A percentile compares a stretch with the other conserved stretches of the same genome.
These are phyloP conservation scores for Idaea aversata DNA, from an alignment of 2,888 invertebrate species.

Conservation along the genomic window DNA sequence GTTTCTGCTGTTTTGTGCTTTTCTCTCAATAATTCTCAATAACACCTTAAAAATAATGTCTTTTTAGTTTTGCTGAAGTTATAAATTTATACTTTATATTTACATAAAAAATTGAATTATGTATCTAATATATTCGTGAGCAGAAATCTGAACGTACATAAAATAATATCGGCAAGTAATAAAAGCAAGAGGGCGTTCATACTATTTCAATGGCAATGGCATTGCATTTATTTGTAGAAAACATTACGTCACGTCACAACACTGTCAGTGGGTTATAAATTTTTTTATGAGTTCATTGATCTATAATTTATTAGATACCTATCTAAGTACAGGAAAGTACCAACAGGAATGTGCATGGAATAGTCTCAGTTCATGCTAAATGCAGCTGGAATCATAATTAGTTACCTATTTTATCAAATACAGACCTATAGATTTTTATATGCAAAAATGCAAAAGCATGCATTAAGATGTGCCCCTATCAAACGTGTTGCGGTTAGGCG, in stretches of 20 bases:
- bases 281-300: too few species aligned
- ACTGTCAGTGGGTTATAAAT: too few species aligned
- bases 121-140: background rate
- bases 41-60: slow-evolving; percentile 41
- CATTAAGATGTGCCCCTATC: background rate
- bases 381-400: background rate
- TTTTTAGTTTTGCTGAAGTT: slow-evolving; percentile 46
- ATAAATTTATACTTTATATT: slow-evolving; percentile 20
- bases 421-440: slow-evolving; percentile 23
- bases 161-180: slow-evolving; percentile 19
- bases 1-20: slow-evolving; percentile 29
- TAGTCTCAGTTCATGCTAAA: slow-evolving; percentile 15
- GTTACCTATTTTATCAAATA: slow-evolving; percentile 17
- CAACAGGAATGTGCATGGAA: slow-evolving; percentile 15
- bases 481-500: too few species aligned
- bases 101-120: slow-evolving; percentile 10
- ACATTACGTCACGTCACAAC: background rate
- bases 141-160: background rate
- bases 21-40: slow-evolving; percentile 9
- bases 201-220: background rate
- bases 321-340: slow-evolving; percentile 10
- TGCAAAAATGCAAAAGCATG: background rate
- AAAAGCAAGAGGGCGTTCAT: slow-evolving; percentile 7
- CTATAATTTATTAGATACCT: slow-evolving; percentile 2
- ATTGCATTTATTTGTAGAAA: background rate